Base-by-base conservation (phyloP, 1,140 invertebrate genomes). In the Teleopsis dalmanni region DNA sequence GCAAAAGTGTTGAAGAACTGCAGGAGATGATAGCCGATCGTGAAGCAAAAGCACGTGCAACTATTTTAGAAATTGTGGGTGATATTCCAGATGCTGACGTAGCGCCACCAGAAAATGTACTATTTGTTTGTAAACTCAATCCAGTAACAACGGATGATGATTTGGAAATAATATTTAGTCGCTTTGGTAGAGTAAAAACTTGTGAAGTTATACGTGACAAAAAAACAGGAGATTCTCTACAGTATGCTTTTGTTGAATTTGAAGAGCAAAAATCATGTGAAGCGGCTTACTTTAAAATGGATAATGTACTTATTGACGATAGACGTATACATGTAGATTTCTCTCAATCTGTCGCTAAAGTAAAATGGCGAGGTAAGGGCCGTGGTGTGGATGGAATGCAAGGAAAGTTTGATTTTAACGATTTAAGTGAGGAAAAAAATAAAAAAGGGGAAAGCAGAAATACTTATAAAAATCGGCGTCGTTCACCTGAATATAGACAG, bases 61-160 rank as follows among this genome's bases (percentile, higher is more conserved):
- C 95, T 16, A 94, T 99, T 56, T 75, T 99, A 33, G 95, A 99
- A 80, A 98, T 99, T 76, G 91, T 99, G 27, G 96, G 96, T 1
- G 97, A 99, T 74, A 75, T 99, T 44, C 96, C 95, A 1, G 88
- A 96, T 76, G 94, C 89, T 33, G 95, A 99, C 35, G 88, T 97
- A 65, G 92, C 91, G 18, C 97, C 97, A 1, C 95, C 95, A 8
- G 97, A 99, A 75, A 99, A 99, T 78, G 94, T 99, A 10, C 73
- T 99, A 0, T 99, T 99, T 76, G 91, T 99, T 7, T 99, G 97
- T 74, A 99, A 99, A 77, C 74, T 99, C n/a, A 99, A 99, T 78
- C 95, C 96, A 22, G 94, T 99, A 0, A 99, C 97, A 4, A 94
- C 83, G 27, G 95, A 97, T 70, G 95, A 98, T 57, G 95, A 98